These are phyloP conservation scores for Aricia artaxerxes DNA, from an alignment of 2,888 invertebrate species.

Conservation along the genomic window DNA sequence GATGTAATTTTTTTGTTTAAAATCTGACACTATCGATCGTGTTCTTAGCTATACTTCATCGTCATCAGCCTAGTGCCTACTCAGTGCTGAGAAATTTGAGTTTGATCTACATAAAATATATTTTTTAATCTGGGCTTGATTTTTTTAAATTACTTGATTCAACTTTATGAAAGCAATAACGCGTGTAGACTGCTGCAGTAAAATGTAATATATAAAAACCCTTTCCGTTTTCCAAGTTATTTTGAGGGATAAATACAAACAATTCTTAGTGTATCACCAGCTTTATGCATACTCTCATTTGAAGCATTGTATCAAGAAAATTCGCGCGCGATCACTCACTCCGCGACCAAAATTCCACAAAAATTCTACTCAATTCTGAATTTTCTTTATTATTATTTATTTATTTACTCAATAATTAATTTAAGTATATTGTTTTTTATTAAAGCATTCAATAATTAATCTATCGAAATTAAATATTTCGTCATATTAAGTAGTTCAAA, in stretches of 20 bases:
- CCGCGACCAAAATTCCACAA: conserved; percentile 10
- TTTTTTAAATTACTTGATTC: too few species aligned
- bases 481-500: not conserved
- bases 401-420: not conserved
- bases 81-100: too few species aligned
- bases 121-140: too few species aligned
- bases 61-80: too few species aligned
- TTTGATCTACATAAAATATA: too few species aligned
- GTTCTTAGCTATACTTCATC: too few species aligned
- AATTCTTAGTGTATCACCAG: not conserved
- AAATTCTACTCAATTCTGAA: not conserved
- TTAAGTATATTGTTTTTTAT: not conserved
- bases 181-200: too few species aligned
- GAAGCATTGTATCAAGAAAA: conserved; percentile 19
- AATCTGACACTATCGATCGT: too few species aligned
- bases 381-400: not conserved
- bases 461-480: not conserved
- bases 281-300: conserved; percentile 14
- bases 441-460: not conserved
- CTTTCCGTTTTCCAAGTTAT: not conserved
- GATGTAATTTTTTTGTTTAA: too few species aligned
- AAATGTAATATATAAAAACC: not conserved
- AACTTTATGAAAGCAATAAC: too few species aligned
- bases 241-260: not conserved
- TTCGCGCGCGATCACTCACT: conserved; percentile 13